These are phyloP conservation scores for Procambarus virginalis DNA, from an alignment of 1,140 invertebrate genomes.

Conservation along the genomic window DNA sequence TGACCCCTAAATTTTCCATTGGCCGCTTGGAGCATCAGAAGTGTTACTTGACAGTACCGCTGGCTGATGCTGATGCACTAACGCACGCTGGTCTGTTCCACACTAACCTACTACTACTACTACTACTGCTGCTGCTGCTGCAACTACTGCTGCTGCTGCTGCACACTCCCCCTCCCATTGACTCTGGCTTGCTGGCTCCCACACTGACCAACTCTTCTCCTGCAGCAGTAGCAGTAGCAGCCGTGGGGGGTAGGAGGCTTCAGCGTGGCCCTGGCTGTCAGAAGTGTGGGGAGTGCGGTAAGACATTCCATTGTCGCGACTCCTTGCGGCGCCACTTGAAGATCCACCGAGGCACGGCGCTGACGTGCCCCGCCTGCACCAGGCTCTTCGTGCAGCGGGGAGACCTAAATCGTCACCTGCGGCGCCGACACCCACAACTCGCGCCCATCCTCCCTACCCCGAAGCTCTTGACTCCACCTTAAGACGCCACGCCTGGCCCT, in stretches of 20 bases:
- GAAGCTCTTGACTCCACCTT: not conserved
- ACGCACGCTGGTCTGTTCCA: conserved; percentile 38
- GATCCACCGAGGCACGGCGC: conserved; percentile 74
- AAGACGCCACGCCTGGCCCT: not conserved
- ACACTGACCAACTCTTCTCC: conserved; percentile 50
- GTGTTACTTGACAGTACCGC: conserved; percentile 27
- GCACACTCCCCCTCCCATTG: conserved; percentile 23
- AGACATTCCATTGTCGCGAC: conserved; percentile 83
- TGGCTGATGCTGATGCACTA: conserved; percentile 24
- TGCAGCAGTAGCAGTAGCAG: conserved; percentile 56
- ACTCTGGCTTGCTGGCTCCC: conserved; percentile 40
- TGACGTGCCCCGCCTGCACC: conserved; percentile 81
- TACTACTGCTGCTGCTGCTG: not conserved
- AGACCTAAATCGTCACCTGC: conserved; percentile 83
- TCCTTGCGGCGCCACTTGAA: conserved; percentile 83
- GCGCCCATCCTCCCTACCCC: not conserved
- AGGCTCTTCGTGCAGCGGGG: conserved; percentile 79
- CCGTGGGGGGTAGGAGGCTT: conserved; percentile 10
- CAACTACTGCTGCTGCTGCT: conserved; percentile 37
- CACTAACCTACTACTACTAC: conserved; percentile 30
- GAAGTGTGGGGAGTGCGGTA: conserved; percentile 80
- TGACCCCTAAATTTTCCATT: not conserved
- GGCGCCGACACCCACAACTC: conserved; percentile 70
- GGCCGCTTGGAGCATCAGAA: conserved; percentile 14
- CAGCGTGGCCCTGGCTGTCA: conserved; percentile 68